Evolutionary conservation across 1,140 invertebrate species (phyloP), one percentile per base, ranked within the genome.

Genomic region (Hycleus phaleratus): DNA sequence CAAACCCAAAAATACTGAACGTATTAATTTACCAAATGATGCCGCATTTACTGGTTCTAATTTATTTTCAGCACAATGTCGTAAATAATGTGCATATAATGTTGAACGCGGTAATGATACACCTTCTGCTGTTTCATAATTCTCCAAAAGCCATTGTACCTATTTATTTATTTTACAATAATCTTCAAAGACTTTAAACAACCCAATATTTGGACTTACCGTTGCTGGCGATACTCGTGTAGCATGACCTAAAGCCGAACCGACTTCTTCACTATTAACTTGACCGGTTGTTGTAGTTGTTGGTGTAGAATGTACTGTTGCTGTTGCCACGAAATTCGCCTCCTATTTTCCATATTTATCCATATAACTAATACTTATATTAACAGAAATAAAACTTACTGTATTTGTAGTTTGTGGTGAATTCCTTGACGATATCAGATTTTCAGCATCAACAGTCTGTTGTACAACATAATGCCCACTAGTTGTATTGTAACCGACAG

Each of bases 11-110:
- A 99, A 99, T 39, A 99, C 96, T 4, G 94, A 97, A 42, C 97
- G 84, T 66, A 99, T 99, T 9, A 99, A 80, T 78, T 99, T 99
- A 26, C 97, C 96, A 82, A 99, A 99, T 39, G 95, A 97, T 7
- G 97, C 97, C 46, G 95, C 95, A 81, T 99, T 99, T 54, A 99
- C 96, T 5, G 95, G 94, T 73, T 98, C 95, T 51, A 98, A 78
- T 74, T 95, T 95, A 70, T 95, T 85, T 68, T 98, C 91, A 45
- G 86, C 82, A 77, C 96, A 98, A 73, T 98, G 95, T 24, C 91
- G 84, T 63, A 97, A 79, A 76, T 99, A 99, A 78, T 98, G 95
- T 71, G 92, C 89, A 76, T 98, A 99, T 5, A 99, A 78, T 9
- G 95, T 98, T 18, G 92, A 96, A 40, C 97, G 84, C 6, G 96